phyloP scores from a whole-genome alignment of 2,888 invertebrate species.

The Pogonocherus hispidulus region DNA sequence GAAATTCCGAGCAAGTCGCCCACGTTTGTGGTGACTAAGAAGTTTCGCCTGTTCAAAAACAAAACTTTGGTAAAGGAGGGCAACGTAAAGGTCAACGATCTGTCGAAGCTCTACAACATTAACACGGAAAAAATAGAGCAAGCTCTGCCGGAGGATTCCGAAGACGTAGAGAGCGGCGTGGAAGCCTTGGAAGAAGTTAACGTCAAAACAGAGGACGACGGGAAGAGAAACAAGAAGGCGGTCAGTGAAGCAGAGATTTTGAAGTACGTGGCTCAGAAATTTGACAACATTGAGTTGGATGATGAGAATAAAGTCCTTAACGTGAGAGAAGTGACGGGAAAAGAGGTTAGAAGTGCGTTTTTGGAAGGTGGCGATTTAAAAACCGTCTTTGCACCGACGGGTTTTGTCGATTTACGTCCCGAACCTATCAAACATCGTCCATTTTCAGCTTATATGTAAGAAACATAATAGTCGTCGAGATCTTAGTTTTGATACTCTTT shows the following conservation, averaged over 20 bases:
- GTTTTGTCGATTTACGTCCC: slow-evolving; percentile 64
- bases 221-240: slow-evolving; percentile 25
- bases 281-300: slow-evolving; percentile 58
- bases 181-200: slow-evolving; percentile 62
- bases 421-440: slow-evolving; percentile 27
- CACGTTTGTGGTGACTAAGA: slow-evolving; percentile 51
- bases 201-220: neutral
- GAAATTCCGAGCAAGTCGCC: slow-evolving; percentile 27
- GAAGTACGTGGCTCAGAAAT: slow-evolving; percentile 50
- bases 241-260: slow-evolving; percentile 47
- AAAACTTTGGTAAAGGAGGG: slow-evolving; percentile 54
- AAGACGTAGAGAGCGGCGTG: slow-evolving; percentile 63
- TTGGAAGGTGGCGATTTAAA: slow-evolving; percentile 43
- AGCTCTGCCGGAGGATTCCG: slow-evolving; percentile 55
- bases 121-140: slow-evolving; percentile 61
- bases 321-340: slow-evolving; percentile 54
- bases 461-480: neutral
- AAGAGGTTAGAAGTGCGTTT: slow-evolving; percentile 50
- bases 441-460: slow-evolving; percentile 43
- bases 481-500: slow-evolving; percentile 10
- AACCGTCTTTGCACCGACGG: slow-evolving; percentile 62
- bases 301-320: slow-evolving; percentile 53
- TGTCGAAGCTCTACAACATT: slow-evolving; percentile 62
- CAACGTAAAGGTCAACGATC: slow-evolving; percentile 54
- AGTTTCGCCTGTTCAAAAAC: slow-evolving; percentile 56